These are phyloP conservation scores for Hyla sarda DNA, from an alignment of 2,113 vertebrate species.

Conservation along the genomic window DNA sequence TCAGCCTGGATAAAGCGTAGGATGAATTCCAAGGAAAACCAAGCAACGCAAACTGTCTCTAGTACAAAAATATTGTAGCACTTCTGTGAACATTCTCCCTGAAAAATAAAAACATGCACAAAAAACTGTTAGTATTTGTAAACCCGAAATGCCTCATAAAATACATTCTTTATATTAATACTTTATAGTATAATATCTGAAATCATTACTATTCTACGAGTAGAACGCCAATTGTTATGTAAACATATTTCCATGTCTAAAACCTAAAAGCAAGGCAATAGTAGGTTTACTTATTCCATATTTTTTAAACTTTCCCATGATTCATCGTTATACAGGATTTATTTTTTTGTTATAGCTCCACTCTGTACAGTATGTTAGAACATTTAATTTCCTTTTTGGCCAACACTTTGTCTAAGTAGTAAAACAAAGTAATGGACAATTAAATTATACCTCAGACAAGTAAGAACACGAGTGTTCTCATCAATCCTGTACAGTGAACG, in stretches of 20 bases:
- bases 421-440: background rate
- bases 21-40: constrained; percentile 96
- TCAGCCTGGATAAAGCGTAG: constrained; percentile 92
- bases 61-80: constrained; percentile 92
- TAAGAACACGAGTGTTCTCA: background rate
- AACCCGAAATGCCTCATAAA: background rate
- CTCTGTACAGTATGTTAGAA: background rate
- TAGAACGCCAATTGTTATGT: background rate
- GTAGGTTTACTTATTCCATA: background rate
- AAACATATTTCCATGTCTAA: background rate
- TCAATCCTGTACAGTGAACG: background rate
- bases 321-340: background rate
- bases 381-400: background rate
- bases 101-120: constrained; percentile 43
- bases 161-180: background rate
- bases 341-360: background rate
- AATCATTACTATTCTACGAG: background rate
- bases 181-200: no score
- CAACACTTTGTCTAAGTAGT: background rate
- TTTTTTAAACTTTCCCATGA: background rate
- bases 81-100: constrained; percentile 92
- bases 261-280: background rate
- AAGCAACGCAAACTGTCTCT: constrained; percentile 94
- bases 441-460: no score
- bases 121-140: background rate